Evolutionary conservation across 2,888 invertebrate genomes (phyloP).

Genomic region (Microplitis deprimator): DNA sequence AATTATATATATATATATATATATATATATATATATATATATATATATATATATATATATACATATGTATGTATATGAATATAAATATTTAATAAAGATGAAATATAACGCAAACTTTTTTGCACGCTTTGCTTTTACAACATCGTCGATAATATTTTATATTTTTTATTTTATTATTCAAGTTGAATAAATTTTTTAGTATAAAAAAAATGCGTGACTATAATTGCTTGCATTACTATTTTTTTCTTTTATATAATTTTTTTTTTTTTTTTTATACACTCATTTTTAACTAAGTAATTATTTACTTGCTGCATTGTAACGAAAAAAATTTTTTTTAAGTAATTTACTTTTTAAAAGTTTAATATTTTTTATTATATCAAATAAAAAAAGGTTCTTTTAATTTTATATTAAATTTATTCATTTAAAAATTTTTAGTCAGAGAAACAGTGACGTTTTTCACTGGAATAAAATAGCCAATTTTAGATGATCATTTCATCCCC

Average conservation of each 20-base stretch:
- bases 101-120: constrained; percentile 1
- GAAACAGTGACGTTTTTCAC: too few species aligned
- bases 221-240: constrained; percentile 1
- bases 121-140: constrained; percentile 1
- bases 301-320: too few species aligned
- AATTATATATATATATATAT: background rate
- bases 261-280: background rate
- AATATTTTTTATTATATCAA: too few species aligned
- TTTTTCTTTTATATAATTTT: background rate
- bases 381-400: too few species aligned
- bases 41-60: background rate
- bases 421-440: too few species aligned
- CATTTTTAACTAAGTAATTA: too few species aligned
- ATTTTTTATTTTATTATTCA: background rate
- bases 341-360: too few species aligned
- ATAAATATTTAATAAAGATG: constrained; percentile 1
- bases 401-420: too few species aligned
- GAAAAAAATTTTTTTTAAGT: too few species aligned
- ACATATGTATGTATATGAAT: background rate
- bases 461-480: too few species aligned
- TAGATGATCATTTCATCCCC: too few species aligned
- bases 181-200: background rate
- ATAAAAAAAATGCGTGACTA: background rate
- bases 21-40: background rate
- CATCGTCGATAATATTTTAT: constrained; percentile 1